phyloP scores from a whole-genome alignment of 2,888 invertebrate species.

The Pristionchus mayeri region DNA sequence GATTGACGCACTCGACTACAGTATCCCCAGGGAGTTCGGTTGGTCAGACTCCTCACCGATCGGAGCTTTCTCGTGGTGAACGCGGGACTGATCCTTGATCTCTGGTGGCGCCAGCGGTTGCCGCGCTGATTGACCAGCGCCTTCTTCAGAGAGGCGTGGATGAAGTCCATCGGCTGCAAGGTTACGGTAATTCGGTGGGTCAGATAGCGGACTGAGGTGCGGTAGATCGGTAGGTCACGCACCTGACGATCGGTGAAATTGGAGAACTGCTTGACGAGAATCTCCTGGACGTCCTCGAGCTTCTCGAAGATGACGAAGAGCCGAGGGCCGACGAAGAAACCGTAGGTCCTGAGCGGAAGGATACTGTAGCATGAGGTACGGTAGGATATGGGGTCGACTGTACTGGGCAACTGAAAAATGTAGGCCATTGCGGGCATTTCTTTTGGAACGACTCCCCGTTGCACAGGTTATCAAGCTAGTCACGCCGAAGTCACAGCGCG shows the following conservation, averaged over 20 bases:
- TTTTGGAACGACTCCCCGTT: too few relatives aligned
- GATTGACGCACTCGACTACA: neutral
- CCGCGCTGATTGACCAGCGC: slow-evolving; percentile 45
- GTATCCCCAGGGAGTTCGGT: neutral
- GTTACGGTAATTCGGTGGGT: neutral
- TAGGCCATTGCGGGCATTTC: too few relatives aligned
- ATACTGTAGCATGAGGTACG: too few relatives aligned
- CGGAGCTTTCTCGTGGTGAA: slow-evolving; percentile 48
- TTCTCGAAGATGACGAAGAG: slow-evolving; percentile 49
- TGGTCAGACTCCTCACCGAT: slow-evolving; percentile 5
- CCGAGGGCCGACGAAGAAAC: slow-evolving; percentile 44
- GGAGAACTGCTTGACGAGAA: slow-evolving; percentile 48
- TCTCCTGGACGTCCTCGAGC: slow-evolving; percentile 48
- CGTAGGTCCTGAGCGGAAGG: slow-evolving; percentile 11
- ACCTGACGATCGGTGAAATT: slow-evolving; percentile 49
- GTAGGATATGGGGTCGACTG: too few relatives aligned
- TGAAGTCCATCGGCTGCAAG: slow-evolving; percentile 48
- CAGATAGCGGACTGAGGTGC: neutral
- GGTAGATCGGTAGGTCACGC: neutral
- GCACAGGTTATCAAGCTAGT: too few relatives aligned
- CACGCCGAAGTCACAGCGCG: too few relatives aligned
- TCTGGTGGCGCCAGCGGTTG: neutral
- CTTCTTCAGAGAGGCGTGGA: slow-evolving; percentile 38
- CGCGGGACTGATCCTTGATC: slow-evolving; percentile 17
- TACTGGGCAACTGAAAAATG: too few relatives aligned